Base-by-base conservation (phyloP, 2,797 vertebrate species). In the Leptatherina wallacei region DNA sequence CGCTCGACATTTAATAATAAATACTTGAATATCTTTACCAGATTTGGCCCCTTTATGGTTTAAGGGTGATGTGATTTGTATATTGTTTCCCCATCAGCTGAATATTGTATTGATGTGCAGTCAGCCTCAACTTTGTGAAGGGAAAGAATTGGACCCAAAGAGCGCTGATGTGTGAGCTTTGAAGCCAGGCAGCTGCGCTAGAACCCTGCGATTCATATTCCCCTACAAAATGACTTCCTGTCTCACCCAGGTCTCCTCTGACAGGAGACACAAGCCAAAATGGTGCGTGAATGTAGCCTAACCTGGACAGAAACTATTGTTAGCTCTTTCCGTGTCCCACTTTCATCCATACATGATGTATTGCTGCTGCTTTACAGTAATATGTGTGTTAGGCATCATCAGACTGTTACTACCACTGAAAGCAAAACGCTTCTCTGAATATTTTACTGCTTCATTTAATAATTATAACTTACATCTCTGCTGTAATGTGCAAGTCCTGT, bases 221-320 rank as follows among this genome's bases (percentile, higher is more conserved):
- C 64, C 58, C 75, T 83, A 77, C 73, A 85, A 89, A 91, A 90
- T 86, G 90, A 81, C 83, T 86, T 35, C 77, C 24, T 9, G 73
- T 78, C 62, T 80, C 61, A 72, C 71, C 51, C 60, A 57, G 77
- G 69, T 72, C 80, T 63, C 77, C 62, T 27, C 73, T 82, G 20
- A 70, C 66, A 63, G 81, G 69, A 67, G n/a, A 44, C 32, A 35
- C 16, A 55, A 16, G 73, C 67, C 69, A 84, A 89, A 78, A 85
- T 88, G 64, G 20, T 55, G 58, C 44, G 38, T 12, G n/a, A 42
- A 38, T 44, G 3, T 4, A 57, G 20, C 58, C 65, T 11, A 51
- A 20, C 13, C 10, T 69, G 54, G 49, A 57, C 11, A 29, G 36
- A 4, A 51, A 54, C 47, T 10, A 29, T 13, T 60, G 27, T 44